Base-by-base conservation (phyloP, 2,797 vertebrate genomes). In the Nothura maculosa region DNA sequence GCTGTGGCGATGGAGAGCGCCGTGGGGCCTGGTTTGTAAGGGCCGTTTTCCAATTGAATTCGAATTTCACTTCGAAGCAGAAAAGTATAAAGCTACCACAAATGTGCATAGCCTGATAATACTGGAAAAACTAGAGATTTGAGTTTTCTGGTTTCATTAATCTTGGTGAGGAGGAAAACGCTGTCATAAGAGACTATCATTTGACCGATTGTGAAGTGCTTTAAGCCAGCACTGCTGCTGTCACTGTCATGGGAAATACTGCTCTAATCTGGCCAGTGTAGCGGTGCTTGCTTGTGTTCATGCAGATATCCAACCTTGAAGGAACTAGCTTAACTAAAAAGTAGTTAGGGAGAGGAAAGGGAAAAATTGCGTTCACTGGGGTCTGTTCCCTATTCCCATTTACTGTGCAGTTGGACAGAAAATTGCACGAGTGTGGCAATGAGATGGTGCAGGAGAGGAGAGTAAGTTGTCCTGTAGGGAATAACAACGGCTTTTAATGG, bases 11-110 rank as follows among this genome's bases (percentile, higher is more conserved):
- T 40, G 47, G 21, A 7, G 54, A 34, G 10, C 25, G 42, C 38
- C 28, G 6, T 0, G 32, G 1, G 5, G 34, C n/a, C 42, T 8
- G 9, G 34, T 1, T 68, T 34, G 2, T 1, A 15, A 20, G 8
- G 47, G 77, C 8, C 8, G 32, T 48, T 62, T 50, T n/a, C 18
- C 13, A 0, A 55, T 87, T 78, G 60, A 36, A 21, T 36, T 36
- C 50, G 32, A 24, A 21, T 54, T 57, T 38, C 21, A 28, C n/a
- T 69, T 73, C 60, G 69, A 42, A 18, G 6, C 9, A 40, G 1
- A 2, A 8, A 61, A 54, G 13, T 22, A 22, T 69, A 61, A 81
- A 83, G 14, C 10, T 66, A 9, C 19, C 32, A 58, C 20, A 43
- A 47, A 13, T 45, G 86, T 67, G 24, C 32, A 6, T 42, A 85